Evolutionary conservation across 2,113 vertebrate species (phyloP).

Genomic region (Chaetura pelagica): DNA sequence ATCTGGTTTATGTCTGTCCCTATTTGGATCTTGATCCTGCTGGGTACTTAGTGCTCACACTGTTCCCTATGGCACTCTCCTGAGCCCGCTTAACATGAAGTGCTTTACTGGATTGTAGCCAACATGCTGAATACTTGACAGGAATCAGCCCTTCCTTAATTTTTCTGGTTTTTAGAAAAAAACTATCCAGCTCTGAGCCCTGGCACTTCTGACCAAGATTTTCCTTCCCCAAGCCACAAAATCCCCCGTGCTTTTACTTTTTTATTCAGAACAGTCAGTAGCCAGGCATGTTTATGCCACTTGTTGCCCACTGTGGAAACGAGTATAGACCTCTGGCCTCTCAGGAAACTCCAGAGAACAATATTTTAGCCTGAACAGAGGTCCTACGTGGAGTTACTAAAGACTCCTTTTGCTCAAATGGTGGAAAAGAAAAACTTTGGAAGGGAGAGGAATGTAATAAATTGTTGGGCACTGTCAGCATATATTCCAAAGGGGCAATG

Average conservation of each 20-base stretch:
- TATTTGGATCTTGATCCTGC: background rate
- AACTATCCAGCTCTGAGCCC: background rate
- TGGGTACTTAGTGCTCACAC: background rate
- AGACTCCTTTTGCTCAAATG: background rate
- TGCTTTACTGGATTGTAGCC: background rate
- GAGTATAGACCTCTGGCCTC: background rate
- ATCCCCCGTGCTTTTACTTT: background rate
- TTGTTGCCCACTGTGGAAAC: background rate
- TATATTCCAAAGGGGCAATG: background rate
- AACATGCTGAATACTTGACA: background rate
- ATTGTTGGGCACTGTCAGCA: background rate
- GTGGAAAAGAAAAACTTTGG: background rate
- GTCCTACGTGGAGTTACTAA: background rate
- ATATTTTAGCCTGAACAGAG: background rate
- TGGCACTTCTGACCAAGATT: background rate
- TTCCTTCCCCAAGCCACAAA: background rate
- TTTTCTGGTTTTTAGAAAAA: conserved; percentile 12
- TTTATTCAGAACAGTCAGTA: background rate
- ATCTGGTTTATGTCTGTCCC: conserved; percentile 1
- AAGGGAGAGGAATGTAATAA: background rate
- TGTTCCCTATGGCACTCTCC: background rate
- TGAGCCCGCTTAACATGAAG: background rate
- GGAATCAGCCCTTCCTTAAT: background rate
- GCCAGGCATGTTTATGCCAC: background rate
- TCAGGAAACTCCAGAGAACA: background rate